phyloP scores from a whole-genome alignment of 2,113 vertebrate species.

The Craseonycteris thonglongyai region DNA sequence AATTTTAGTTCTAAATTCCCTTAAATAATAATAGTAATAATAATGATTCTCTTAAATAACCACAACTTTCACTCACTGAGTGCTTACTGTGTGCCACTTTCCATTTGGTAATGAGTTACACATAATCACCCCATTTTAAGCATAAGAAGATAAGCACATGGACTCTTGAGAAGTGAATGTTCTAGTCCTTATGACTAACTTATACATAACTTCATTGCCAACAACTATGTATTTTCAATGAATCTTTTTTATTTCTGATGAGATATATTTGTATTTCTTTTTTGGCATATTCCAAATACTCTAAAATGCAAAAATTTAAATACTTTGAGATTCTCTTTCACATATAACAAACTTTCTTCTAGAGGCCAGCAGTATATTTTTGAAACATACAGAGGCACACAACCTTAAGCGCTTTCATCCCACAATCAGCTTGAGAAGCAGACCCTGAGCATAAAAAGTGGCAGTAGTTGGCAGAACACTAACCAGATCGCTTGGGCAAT shows the following conservation, averaged over 20 bases:
- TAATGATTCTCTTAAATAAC: neutral
- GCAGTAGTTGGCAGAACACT: neutral
- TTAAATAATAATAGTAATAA: neutral
- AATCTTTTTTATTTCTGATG: neutral
- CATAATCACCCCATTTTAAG: neutral
- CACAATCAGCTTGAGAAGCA: neutral
- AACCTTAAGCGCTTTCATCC: neutral
- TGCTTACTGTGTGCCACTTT: neutral
- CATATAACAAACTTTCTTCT: neutral
- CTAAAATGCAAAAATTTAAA: conserved; percentile 5
- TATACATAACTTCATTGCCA: neutral
- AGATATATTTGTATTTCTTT: neutral
- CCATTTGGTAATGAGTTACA: neutral
- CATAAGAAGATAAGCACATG: neutral
- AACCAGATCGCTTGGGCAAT: neutral
- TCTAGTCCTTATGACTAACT: neutral
- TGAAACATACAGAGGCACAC: neutral
- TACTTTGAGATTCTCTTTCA: neutral
- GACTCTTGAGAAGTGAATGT: neutral
- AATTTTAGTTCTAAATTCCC: neutral
- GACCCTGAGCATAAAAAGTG: neutral
- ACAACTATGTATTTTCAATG: neutral
- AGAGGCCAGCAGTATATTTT: neutral
- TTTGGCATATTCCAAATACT: conserved; percentile 5
- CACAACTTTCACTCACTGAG: neutral